Evolutionary conservation across 2,113 vertebrate genomes (phyloP).

Genomic region (Tautogolabrus adspersus): DNA sequence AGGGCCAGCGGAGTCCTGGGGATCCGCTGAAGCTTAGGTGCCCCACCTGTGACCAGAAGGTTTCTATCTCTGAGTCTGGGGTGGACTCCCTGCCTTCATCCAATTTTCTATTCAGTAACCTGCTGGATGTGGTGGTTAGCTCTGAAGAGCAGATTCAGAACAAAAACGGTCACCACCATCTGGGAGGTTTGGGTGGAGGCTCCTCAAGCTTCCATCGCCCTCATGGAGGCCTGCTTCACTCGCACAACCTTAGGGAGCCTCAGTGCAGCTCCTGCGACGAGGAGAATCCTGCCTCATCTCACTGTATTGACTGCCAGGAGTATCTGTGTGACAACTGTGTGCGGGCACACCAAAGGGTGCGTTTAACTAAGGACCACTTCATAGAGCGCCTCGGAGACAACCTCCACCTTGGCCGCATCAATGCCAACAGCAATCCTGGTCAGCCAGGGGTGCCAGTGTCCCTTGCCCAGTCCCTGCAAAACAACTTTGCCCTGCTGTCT

Average conservation of each 20-base stretch:
- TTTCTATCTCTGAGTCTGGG: slow-evolving; percentile 90
- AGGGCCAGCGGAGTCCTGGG: slow-evolving; percentile 88
- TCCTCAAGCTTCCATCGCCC: slow-evolving; percentile 75
- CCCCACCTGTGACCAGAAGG: slow-evolving; percentile 93
- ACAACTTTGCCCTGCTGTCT: slow-evolving; percentile 88
- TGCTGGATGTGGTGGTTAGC: slow-evolving; percentile 92
- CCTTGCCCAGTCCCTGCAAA: slow-evolving; percentile 85
- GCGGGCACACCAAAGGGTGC: slow-evolving; percentile 92
- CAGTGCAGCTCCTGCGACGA: slow-evolving; percentile 93
- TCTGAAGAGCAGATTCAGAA: slow-evolving; percentile 85
- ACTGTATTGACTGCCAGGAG: slow-evolving; percentile 94
- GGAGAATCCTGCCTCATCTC: slow-evolving; percentile 89
- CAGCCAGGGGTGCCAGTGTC: slow-evolving; percentile 72
- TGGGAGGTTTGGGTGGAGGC: slow-evolving; percentile 70
- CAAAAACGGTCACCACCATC: slow-evolving; percentile 74
- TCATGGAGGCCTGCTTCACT: slow-evolving; percentile 79
- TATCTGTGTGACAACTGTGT: slow-evolving; percentile 95
- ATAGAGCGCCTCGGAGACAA: slow-evolving; percentile 88
- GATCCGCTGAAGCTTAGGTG: slow-evolving; percentile 91
- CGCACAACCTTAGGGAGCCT: slow-evolving; percentile 82
- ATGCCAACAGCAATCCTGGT: slow-evolving; percentile 59
- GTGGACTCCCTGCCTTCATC: slow-evolving; percentile 93
- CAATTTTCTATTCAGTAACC: slow-evolving; percentile 93
- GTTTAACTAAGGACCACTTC: slow-evolving; percentile 95
- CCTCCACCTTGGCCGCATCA: slow-evolving; percentile 67